Percentiles rank a stretch among this genome's conserved stretches.
Conservation (phyloP, 2,888 invertebrate species). For the Troides helena region DNA sequence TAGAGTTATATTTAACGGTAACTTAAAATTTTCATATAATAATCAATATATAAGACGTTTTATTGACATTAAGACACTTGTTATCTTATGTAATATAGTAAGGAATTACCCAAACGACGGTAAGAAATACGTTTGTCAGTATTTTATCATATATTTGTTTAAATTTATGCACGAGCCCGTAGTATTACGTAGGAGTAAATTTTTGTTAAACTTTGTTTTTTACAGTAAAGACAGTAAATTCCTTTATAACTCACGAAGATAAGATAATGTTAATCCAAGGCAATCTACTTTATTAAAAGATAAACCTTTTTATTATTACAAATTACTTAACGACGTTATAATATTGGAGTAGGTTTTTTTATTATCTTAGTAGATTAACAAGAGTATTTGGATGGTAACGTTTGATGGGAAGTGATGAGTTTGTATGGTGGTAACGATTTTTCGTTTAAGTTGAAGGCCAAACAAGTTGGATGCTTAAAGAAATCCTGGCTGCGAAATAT, state of each 20-base stretch:
- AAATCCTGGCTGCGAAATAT: too few relatives aligned
- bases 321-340: neutral
- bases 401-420: too few relatives aligned
- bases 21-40: too few relatives aligned
- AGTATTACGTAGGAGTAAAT: neutral
- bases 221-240: conserved; percentile 17
- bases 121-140: neutral
- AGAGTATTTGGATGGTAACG: too few relatives aligned
- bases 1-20: too few relatives aligned
- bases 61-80: neutral
- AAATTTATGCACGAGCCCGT: neutral
- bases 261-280: conserved; percentile 29
- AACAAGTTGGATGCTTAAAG: too few relatives aligned
- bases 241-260: conserved; percentile 25
- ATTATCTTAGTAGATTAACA: neutral
- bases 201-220: neutral
- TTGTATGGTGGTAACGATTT: too few relatives aligned
- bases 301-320: conserved; percentile 12
- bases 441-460: too few relatives aligned
- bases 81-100: neutral
- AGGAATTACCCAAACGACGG: neutral
- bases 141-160: neutral
- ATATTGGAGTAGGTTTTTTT: neutral
- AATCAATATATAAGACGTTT: too few relatives aligned
- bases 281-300: conserved; percentile 30